Conservation (phyloP, 2,797 vertebrate species). For the Crocodylus rhombifer region DNA sequence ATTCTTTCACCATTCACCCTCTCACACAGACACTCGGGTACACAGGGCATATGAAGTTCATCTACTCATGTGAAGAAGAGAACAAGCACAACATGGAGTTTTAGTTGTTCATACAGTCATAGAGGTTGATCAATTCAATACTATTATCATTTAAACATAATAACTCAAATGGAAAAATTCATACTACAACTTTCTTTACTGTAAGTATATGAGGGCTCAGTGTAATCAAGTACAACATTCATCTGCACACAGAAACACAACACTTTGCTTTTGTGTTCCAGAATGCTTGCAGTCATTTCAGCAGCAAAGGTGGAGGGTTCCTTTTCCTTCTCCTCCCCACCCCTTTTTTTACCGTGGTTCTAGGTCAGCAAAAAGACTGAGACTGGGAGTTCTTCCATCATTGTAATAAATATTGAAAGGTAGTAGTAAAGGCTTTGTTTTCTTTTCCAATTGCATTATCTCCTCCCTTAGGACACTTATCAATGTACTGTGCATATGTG, state of each 20-base stretch:
- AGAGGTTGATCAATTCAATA: no score
- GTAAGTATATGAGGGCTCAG: not conserved
- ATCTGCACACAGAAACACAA: no score
- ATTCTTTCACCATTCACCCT: no score
- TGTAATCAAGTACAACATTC: not conserved
- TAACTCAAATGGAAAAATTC: no score
- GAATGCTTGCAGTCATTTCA: not conserved
- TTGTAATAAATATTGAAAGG: not conserved
- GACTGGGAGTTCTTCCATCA: not conserved
- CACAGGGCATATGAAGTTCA: no score
- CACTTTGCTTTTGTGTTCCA: not conserved
- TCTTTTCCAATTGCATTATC: not conserved
- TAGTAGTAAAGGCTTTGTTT: not conserved
- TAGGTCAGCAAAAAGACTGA: not conserved
- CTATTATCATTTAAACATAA: no score
- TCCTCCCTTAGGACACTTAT: not conserved
- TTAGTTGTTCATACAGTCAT: no score
- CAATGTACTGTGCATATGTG: not conserved
- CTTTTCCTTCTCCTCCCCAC: not conserved
- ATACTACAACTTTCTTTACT: no score
- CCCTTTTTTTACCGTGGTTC: not conserved
- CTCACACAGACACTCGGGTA: no score
- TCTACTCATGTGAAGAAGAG: no score
- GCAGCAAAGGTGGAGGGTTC: not conserved
- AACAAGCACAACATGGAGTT: no score